Evolutionary conservation across 1,140 invertebrate genomes (phyloP).

Genomic region (Ips nitidus): DNA sequence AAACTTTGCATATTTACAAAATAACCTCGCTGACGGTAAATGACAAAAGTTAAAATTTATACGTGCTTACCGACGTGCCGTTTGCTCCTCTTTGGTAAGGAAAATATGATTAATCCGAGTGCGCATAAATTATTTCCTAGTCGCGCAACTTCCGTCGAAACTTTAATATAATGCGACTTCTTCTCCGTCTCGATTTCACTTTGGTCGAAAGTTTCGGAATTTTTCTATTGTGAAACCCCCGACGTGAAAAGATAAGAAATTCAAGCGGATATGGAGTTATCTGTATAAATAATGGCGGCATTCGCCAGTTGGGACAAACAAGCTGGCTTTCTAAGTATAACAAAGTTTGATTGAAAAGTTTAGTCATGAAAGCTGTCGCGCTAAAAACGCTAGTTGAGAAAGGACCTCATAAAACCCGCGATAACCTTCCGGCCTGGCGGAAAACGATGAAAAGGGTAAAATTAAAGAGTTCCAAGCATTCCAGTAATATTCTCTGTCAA

Average conservation of each 20-base stretch:
- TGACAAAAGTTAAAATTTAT: no score
- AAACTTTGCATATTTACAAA: no score
- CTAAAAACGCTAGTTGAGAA: background rate
- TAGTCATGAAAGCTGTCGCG: background rate
- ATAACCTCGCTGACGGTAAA: no score
- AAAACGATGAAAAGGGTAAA: slow-evolving; percentile 31
- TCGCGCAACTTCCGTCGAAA: slow-evolving; percentile 2
- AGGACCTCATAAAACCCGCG: background rate
- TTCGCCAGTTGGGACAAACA: slow-evolving; percentile 3
- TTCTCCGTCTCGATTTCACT: slow-evolving; percentile 7
- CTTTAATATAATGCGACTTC: slow-evolving; percentile 9
- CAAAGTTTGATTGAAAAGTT: background rate
- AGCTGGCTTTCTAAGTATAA: background rate
- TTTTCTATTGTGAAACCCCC: slow-evolving; percentile 20
- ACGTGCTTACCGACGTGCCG: no score
- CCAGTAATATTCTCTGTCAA: slow-evolving; percentile 33
- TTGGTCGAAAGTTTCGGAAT: slow-evolving; percentile 17
- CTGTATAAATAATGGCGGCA: slow-evolving; percentile 17
- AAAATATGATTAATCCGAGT: slow-evolving; percentile 1
- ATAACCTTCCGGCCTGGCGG: background rate
- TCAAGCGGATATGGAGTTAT: slow-evolving; percentile 21
- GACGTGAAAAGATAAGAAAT: slow-evolving; percentile 24
- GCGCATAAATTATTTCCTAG: slow-evolving; percentile 2
- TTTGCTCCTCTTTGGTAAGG: background rate
- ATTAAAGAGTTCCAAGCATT: slow-evolving; percentile 27